Evolutionary conservation across 2,797 vertebrate species (phyloP), one percentile per base, ranked within the genome.

Genomic region (Mastacembelus armatus): DNA sequence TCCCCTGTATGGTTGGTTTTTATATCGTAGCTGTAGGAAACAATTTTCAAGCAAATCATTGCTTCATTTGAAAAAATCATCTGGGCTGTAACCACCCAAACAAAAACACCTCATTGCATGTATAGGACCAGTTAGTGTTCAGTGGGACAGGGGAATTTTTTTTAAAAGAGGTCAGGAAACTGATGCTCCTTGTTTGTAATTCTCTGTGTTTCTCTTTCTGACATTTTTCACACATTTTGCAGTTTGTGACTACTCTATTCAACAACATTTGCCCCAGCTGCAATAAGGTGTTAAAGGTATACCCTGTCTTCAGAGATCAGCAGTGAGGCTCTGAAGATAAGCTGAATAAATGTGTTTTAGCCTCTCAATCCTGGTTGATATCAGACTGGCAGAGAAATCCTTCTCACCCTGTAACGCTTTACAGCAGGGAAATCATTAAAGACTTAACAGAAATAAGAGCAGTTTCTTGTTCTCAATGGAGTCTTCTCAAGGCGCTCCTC

Each of bases 361-460:
- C 38, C 30, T 56, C 66, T 82, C 55, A 59, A 16, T 39, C 16
- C 56, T 1, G 68, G 61, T 57, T 84, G 50, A 76, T 66, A 73
- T 82, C 50, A 74, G 55, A 47, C 48, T 0, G 40, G 49, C 44
- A 52, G 71, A 83, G 48, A 68, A 76, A 83, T 70, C 75, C 39
- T 32, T 61, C 56, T 67, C 40, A 71, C 44, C 48, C 47, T 2
- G 54, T 57, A 56, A 39, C 52, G 59, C 72, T 70, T 74, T 62
- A 51, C 66, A 68, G 85, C 78, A 50, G 74, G 77, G 75, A 73
- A 78, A 66, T 77, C 73, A 71, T 61, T 30, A 47, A 63, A 59
- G 75, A 71, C 74, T 76, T 81, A 62, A 65, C 49, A 74, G 72
- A 73, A 76, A 81, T 55, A 61, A 70, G 50, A 62, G 40, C 16